Base-by-base conservation (phyloP, 2,113 vertebrate species). In the Suncus etruscus region DNA sequence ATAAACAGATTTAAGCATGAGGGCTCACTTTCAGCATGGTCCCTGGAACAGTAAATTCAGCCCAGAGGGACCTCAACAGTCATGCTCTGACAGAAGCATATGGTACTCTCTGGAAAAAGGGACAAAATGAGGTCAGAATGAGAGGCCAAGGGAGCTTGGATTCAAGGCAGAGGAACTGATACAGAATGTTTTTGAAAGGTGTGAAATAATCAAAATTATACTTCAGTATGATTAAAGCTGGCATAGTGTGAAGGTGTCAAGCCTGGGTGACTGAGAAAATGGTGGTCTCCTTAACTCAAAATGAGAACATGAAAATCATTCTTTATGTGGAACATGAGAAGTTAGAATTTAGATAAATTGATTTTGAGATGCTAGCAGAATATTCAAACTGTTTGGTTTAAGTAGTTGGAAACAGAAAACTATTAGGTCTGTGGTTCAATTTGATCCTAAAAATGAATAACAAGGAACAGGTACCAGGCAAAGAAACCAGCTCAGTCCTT, bases 181-280 rank as follows among this genome's bases (percentile, higher is more conserved):
- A 90, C 8, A 2, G 93, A 94, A 91, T 94, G 87, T 87, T 94
- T 89, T 32, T 95, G 94, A 96, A 94, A 94, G 93, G 96, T 96
- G 94, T 94, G 93, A 96, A 96, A 92, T 94, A 95, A 96, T 96
- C 94, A 91, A 94, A 90, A 94, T 25, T 87, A 90, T 92, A 77
- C 90, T 91, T 94, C 90, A 94, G 79, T 48, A 6, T 91, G 95
- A 96, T 96, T 95, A 91, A 94, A 96, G 88, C 86, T 95, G 95
- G 88, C 93, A 91, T 39, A 91, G 94, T 91, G 93, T 93, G 93
- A 96, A 94, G 39, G 83, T 95, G 94, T 95, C 94, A 95, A 90
- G 90, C 92, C 79, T 90, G 92, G 93, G 92, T 94, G 93, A 88
- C 83, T 87, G 68, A 86, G 86, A 76, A 93, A 95, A 91, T 24